Percentiles rank a stretch among this genome's conserved stretches.
Conservation (phyloP, 2,888 invertebrate genomes). For the Phania funesta region DNA sequence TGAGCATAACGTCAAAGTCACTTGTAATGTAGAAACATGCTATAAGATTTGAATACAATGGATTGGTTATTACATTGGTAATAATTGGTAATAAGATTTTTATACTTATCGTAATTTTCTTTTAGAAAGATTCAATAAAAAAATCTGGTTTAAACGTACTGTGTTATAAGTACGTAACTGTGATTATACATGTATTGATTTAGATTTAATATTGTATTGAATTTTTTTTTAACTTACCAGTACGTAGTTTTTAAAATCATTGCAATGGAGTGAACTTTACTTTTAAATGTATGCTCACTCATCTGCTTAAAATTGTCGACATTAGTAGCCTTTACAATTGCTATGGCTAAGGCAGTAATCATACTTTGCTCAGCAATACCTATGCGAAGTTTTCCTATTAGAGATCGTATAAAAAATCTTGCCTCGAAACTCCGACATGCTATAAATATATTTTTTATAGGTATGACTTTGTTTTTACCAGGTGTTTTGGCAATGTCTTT, state of each 20-base stretch:
- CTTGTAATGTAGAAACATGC: no score
- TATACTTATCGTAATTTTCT: no score
- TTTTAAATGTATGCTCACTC: constrained; percentile 86
- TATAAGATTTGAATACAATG: no score
- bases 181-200: no score
- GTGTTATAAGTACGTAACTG: no score
- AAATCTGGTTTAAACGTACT: no score
- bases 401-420: constrained; percentile 91
- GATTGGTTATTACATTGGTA: no score
- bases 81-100: no score
- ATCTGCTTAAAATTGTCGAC: constrained; percentile 85
- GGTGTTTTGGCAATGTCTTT: constrained; percentile 93
- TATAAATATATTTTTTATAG: constrained; percentile 95
- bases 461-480: constrained; percentile 92
- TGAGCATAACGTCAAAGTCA: no score
- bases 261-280: constrained; percentile 86
- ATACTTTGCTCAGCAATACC: constrained; percentile 98
- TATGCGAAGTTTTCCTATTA: constrained; percentile 96
- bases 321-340: constrained; percentile 85
- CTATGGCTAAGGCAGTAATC: constrained; percentile 93
- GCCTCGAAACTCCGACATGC: constrained; percentile 94
- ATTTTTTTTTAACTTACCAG: constrained; percentile 82
- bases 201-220: no score
- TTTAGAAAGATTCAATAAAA: no score
- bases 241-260: constrained; percentile 94